Evolutionary conservation across 2,797 vertebrate species (phyloP), one percentile per base, ranked within the genome.

Genomic region (Hydrophis major): DNA sequence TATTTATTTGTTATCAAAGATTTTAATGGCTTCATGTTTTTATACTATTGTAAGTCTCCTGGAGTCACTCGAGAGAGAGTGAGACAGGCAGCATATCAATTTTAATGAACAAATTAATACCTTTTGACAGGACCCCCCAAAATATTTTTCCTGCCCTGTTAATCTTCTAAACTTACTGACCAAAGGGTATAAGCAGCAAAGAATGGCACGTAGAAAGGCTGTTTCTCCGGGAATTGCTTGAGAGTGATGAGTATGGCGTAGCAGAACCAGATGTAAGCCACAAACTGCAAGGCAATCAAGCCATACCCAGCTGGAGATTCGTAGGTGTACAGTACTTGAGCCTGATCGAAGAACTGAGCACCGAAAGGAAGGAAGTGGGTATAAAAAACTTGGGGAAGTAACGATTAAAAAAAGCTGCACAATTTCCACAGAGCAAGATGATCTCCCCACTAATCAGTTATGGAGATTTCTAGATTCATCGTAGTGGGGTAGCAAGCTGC

Each of bases 211-310:
- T 99, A 99, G 97, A 99, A 99, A 20, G 98, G 98, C 94, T 99
- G 99, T 90, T 99, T 99, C 96, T 99, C 99, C 0, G 99, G 99
- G 93, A 98, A 99, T 95, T 98, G 98, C 93, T 99, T 99, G 94
- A 99, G 98, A 1, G 99, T 99, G 96, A 99, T 96, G 89, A 99
- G 98, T 87, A 99, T 98, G 0, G 99, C 98, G 0, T 98, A 99
- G 97, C 98, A 98, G 97, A 99, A 99, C 99, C 99, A 99, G 94
- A 99, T 98, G 2, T 99, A 99, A 32, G 99, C 99, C 28, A 99
- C 97, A 95, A 98, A 98, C 98, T 99, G 98, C 93, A 99, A 97
- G 28, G 98, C 98, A 96, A 99, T 99, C 95, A 99, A 97, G 42
- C 98, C 98, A 0, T 99, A 99, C 69, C 99, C 99, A 0, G 98